Evolutionary conservation across 2,797 vertebrate species (phyloP).

Genomic region (Pachyuromys duprasi): DNA sequence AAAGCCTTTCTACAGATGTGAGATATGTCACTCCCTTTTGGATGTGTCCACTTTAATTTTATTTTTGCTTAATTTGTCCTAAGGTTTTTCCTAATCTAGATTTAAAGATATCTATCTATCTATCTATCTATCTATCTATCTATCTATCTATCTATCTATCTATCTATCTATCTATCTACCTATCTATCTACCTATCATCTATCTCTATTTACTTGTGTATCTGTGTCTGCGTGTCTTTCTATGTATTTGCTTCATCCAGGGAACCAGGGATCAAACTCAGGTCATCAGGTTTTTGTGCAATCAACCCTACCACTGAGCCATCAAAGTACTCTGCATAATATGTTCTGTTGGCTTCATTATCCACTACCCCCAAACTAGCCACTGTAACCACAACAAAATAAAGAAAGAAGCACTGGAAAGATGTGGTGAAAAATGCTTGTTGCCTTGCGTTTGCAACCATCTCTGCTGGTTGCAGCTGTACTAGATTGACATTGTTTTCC

Average conservation of each 20-base stretch:
- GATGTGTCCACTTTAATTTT: not conserved
- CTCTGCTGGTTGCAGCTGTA: not conserved
- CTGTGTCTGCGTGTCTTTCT: not conserved
- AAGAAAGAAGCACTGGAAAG: not conserved
- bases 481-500: not conserved
- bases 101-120: not conserved
- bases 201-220: not conserved
- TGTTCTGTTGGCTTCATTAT: not conserved
- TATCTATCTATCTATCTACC: not conserved
- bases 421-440: not conserved
- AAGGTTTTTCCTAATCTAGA: not conserved
- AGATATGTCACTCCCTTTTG: not conserved
- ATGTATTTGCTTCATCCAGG: not conserved
- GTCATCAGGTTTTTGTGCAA: not conserved
- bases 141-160: not conserved
- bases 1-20: not conserved
- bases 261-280: not conserved
- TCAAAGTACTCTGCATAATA: not conserved
- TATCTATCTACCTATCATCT: not conserved
- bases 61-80: conserved; percentile 33
- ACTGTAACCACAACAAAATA: conserved; percentile 16
- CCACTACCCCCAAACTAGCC: not conserved
- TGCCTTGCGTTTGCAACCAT: not conserved
- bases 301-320: not conserved
- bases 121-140: not conserved